phyloP scores from a whole-genome alignment of 1,140 invertebrate genomes.

The Phthorimaea operculella region DNA sequence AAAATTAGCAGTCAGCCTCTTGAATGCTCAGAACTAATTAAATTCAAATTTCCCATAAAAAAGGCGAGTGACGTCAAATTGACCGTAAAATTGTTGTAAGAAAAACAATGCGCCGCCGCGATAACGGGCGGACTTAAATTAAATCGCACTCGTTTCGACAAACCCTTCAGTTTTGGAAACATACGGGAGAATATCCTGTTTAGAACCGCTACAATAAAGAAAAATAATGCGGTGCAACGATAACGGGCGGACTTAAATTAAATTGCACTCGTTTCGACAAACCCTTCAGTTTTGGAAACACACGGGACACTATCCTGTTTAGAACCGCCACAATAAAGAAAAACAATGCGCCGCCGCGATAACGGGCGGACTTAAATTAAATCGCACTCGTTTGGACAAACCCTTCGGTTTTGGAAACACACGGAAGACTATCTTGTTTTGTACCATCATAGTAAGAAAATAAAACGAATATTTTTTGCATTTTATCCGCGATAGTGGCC shows the following conservation, averaged over 20 bases:
- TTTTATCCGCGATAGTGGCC: conserved; percentile 58
- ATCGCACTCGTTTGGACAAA: conserved; percentile 58
- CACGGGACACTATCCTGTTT: conserved; percentile 19
- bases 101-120: conserved; percentile 61
- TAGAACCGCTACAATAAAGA: too few species aligned
- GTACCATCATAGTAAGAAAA: background rate
- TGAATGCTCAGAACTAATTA: conserved; percentile 46
- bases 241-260: conserved; percentile 63
- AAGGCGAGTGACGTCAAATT: conserved; percentile 62
- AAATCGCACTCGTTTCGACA: conserved; percentile 57
- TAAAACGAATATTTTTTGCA: too few species aligned
- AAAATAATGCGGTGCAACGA: conserved; percentile 61
- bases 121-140: conserved; percentile 63
- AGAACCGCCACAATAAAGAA: conserved; percentile 1
- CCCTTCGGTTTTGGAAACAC: conserved; percentile 44
- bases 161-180: conserved; percentile 52
- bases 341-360: conserved; percentile 33
- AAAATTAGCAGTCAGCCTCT: background rate
- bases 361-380: conserved; percentile 63
- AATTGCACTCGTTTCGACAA: conserved; percentile 57
- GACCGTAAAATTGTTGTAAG: conserved; percentile 62
- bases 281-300: conserved; percentile 48
- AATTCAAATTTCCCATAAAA: conserved; percentile 61
- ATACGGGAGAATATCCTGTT: conserved; percentile 23
- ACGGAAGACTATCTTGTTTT: conserved; percentile 19